phyloP scores from a whole-genome alignment of 2,888 invertebrate species.

The Cecidostiba fungosa region DNA sequence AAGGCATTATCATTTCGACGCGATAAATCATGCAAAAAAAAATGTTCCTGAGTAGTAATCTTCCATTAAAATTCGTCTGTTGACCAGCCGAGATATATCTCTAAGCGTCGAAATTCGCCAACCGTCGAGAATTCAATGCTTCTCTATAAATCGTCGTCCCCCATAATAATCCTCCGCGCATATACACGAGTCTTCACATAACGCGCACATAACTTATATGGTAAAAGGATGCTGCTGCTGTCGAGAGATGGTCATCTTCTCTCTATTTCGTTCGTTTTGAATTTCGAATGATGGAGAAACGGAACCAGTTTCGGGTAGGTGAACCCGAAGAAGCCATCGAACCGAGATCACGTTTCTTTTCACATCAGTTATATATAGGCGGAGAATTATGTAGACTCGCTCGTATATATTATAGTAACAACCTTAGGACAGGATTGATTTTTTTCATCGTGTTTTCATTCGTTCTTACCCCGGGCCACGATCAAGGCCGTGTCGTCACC shows the following conservation, averaged over 20 bases:
- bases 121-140: constrained; percentile 14
- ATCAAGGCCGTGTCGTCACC: constrained; percentile 16
- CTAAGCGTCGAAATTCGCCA: neutral
- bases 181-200: neutral
- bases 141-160: neutral
- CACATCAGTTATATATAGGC: neutral
- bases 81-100: neutral
- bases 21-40: neutral
- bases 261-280: constrained; percentile 7
- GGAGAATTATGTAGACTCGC: neutral
- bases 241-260: neutral
- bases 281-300: neutral
- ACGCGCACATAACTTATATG: neutral
- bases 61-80: neutral
- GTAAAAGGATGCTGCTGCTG: neutral
- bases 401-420: neutral
- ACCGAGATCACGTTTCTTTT: constrained; percentile 40
- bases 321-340: constrained; percentile 22
- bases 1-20: neutral
- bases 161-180: neutral
- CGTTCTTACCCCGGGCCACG: neutral
- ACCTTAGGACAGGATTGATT: neutral
- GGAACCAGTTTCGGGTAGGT: constrained; percentile 44
- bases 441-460: neutral
- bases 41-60: neutral